phyloP scores from a whole-genome alignment of 1,140 invertebrate genomes.

The Metopolophium dirhodum region DNA sequence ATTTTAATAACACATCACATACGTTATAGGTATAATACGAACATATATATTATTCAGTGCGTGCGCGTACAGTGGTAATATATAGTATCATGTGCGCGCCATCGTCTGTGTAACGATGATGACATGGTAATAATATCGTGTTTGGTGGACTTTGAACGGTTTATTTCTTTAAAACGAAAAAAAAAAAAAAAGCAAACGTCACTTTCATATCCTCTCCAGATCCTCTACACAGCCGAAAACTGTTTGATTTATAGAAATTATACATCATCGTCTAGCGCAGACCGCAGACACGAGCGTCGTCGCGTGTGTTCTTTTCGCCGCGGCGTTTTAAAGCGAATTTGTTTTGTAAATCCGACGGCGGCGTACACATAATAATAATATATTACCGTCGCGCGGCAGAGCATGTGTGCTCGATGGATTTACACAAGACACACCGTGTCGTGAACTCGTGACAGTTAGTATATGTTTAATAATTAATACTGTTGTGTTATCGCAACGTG shows the following conservation, averaged over 20 bases:
- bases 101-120: background rate
- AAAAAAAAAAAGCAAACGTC: background rate
- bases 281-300: background rate
- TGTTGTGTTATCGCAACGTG: background rate
- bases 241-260: background rate
- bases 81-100: background rate
- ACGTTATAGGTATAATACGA: too few species aligned
- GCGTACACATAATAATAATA: background rate
- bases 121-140: too few species aligned
- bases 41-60: too few species aligned
- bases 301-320: constrained; percentile 33
- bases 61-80: too few species aligned
- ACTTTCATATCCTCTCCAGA: background rate
- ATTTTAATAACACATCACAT: too few species aligned
- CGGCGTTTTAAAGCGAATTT: constrained; percentile 39
- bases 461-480: background rate
- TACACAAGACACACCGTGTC: background rate
- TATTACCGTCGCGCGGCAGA: background rate
- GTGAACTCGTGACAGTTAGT: constrained; percentile 21
- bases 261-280: background rate
- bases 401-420: background rate
- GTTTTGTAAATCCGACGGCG: background rate
- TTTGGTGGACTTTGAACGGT: background rate
- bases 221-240: background rate
- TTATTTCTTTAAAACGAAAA: background rate